Percentiles rank a stretch among this genome's conserved stretches.
Conservation (phyloP, 2,113 vertebrate species). For the Mustela lutreola region DNA sequence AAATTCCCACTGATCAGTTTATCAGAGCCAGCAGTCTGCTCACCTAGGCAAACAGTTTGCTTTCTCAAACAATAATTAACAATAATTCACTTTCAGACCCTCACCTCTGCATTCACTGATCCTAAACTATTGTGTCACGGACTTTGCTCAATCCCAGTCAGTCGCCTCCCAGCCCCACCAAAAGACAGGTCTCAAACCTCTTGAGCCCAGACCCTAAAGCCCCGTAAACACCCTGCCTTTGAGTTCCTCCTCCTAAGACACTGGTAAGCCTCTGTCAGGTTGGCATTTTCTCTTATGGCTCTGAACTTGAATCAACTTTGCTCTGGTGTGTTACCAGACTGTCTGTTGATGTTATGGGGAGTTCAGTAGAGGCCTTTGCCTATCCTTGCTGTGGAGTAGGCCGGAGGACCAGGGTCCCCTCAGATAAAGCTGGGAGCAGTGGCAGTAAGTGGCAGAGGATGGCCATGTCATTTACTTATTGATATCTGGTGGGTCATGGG, state of each 20-base stretch:
- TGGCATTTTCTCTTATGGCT: neutral
- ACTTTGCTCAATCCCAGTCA: neutral
- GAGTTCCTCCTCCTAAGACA: neutral
- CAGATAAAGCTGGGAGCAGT: neutral
- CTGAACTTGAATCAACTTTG: neutral
- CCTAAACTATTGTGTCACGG: neutral
- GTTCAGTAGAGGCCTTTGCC: neutral
- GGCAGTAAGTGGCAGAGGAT: neutral
- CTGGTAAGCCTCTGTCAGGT: neutral
- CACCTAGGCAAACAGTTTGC: neutral
- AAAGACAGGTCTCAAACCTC: neutral
- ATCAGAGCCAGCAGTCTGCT: neutral
- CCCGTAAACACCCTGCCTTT: neutral
- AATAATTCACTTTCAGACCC: slow-evolving; percentile 17
- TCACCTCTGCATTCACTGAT: neutral
- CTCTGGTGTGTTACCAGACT: neutral
- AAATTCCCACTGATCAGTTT: slow-evolving; percentile 38
- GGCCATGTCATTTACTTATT: accelerated
- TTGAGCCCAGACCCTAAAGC: neutral
- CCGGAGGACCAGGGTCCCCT: neutral
- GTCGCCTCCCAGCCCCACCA: neutral
- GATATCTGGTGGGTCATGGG: neutral
- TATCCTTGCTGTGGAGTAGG: neutral
- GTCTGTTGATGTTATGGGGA: neutral
- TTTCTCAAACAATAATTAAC: slow-evolving; percentile 41